phyloP scores from a whole-genome alignment of 1,140 invertebrate species.

The Orius laevigatus region DNA sequence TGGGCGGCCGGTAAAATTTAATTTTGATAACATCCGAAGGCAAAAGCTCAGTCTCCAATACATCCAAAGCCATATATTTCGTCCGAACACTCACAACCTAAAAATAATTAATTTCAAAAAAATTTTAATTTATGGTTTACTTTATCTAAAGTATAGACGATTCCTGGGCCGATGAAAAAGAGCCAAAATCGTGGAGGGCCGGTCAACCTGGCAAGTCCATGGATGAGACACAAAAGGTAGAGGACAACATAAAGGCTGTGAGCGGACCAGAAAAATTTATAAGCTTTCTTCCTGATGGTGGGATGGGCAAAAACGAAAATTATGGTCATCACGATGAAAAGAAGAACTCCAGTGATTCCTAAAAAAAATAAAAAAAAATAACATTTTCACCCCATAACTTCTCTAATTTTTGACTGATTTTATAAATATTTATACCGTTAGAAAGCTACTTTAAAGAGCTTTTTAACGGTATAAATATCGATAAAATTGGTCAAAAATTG shows the following conservation, averaged over 20 bases:
- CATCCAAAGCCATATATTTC: slow-evolving; percentile 84
- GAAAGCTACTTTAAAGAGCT: no score
- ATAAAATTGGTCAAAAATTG: no score
- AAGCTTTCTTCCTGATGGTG: slow-evolving; percentile 80
- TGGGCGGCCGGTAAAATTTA: slow-evolving; percentile 84
- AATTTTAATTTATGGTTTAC: slow-evolving; percentile 28
- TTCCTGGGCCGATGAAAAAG: slow-evolving; percentile 86
- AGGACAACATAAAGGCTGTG: slow-evolving; percentile 84
- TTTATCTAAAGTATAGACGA: slow-evolving; percentile 81
- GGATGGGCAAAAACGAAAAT: slow-evolving; percentile 97
- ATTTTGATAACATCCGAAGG: slow-evolving; percentile 91
- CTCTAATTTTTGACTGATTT: no score
- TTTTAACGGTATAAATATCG: no score
- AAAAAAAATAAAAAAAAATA: slow-evolving; percentile 22
- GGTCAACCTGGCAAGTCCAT: slow-evolving; percentile 86
- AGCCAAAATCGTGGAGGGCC: slow-evolving; percentile 88
- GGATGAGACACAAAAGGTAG: slow-evolving; percentile 80
- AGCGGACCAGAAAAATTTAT: slow-evolving; percentile 95
- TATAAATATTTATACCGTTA: no score
- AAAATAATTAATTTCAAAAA: neutral
- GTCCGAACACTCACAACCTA: slow-evolving; percentile 77
- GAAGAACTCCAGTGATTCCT: slow-evolving; percentile 85
- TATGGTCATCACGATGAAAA: slow-evolving; percentile 86
- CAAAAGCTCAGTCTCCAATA: slow-evolving; percentile 86
- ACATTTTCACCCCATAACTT: no score